Percentiles rank a stretch among this genome's conserved stretches.
These are phyloP conservation scores for Drosophila lutescens DNA, from an alignment of 2,888 invertebrate species.

Conservation along the genomic window DNA sequence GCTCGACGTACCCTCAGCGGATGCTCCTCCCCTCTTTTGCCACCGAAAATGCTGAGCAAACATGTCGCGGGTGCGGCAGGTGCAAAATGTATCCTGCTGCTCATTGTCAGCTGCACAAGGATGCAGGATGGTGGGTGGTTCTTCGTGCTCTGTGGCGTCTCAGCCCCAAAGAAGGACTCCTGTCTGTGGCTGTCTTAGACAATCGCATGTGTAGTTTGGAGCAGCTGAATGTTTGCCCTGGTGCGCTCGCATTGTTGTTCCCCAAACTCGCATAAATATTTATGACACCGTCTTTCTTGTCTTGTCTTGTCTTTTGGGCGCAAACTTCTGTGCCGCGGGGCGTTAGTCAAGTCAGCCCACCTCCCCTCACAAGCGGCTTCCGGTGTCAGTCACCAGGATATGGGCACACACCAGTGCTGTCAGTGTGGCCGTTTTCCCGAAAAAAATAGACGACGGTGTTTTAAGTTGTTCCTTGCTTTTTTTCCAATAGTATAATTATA, in stretches of 20 bases:
- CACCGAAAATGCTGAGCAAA: slow-evolving; percentile 68
- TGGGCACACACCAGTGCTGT: slow-evolving; percentile 24
- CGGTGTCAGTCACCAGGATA: slow-evolving; percentile 74
- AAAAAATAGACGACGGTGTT: neutral
- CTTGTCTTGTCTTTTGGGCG: slow-evolving; percentile 54
- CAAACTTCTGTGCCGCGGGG: slow-evolving; percentile 64
- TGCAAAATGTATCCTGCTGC: slow-evolving; percentile 76
- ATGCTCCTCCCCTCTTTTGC: slow-evolving; percentile 17
- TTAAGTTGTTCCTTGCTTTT: no score
- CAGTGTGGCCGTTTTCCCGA: neutral
- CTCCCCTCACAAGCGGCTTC: slow-evolving; percentile 58
- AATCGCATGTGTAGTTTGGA: slow-evolving; percentile 70
- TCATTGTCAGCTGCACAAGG: slow-evolving; percentile 70
- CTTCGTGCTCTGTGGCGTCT: neutral
- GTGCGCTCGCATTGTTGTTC: slow-evolving; percentile 75
- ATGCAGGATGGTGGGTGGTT: slow-evolving; percentile 14
- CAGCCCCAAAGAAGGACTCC: slow-evolving; percentile 31
- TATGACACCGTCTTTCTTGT: slow-evolving; percentile 80
- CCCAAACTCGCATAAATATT: slow-evolving; percentile 84
- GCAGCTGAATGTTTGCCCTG: slow-evolving; percentile 33
- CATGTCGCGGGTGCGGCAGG: slow-evolving; percentile 60
- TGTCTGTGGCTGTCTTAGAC: slow-evolving; percentile 63
- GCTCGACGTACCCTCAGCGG: slow-evolving; percentile 18
- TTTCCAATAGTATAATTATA: no score
- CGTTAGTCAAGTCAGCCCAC: slow-evolving; percentile 37